Evolutionary conservation across 2,113 vertebrate genomes (phyloP), one percentile per base, ranked within the genome.

Genomic region (Lagenorhynchus albirostris): DNA sequence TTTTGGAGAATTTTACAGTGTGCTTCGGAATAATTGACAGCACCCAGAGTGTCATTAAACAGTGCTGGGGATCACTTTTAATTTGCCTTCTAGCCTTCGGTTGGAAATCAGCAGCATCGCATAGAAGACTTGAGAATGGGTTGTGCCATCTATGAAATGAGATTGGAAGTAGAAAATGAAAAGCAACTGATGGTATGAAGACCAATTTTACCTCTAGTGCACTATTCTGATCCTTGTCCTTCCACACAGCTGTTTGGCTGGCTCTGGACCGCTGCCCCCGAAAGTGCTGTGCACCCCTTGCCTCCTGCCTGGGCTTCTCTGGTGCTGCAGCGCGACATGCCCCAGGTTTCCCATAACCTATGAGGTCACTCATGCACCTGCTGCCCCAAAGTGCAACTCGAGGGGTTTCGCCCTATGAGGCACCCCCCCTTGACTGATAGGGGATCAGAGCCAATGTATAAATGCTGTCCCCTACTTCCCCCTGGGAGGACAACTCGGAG

Each of bases 261-360:
- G 31, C 58, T n/a, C 25, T 1, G 2, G 17, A 0, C n/a, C 8
- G 18, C 21, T 29, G 23, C 8, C 5, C 7, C n/a, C 1, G 0
- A 8, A 11, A 31, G n/a, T 0, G 5, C 10, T 29, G 47, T 6
- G 36, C 8, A 1, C 15, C 10, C 26, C 26, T 11, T 26, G 41
- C 21, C 60, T 87, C 31, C 8, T 5, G 53, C 68, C 8, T 47
- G 18, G 5, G 14, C 36, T 80, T 65, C 58, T 25, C 53, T 67
- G 4, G 36, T 4, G 70, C 62, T 62, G 1, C 29, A 33, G 12
- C 20, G 6, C 29, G 26, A 17, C 47, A 31, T 12, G 53, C 25
- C 33, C 29, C 38, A 73, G 11, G 1, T 20, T 55, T 26, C 44
- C 26, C 9, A 5, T 23, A 5, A 4, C 26, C 26, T 71, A 2